Percentiles rank a stretch among this genome's conserved stretches.
phyloP scores from a whole-genome alignment of 2,888 invertebrate species.

The Anaspis maculata region DNA sequence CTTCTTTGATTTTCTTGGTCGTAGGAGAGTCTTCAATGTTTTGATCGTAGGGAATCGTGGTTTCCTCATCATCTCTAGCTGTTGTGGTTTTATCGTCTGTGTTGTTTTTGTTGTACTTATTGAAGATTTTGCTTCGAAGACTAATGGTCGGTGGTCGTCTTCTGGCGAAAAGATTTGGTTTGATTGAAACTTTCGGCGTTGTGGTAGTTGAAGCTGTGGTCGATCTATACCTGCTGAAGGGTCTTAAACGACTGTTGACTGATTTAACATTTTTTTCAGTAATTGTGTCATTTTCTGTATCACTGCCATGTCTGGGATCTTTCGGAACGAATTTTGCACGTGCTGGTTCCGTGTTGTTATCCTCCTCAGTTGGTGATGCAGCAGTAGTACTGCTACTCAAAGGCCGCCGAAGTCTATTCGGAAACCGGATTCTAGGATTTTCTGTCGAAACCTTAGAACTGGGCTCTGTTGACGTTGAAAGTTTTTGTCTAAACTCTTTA shows the following conservation, averaged over 20 bases:
- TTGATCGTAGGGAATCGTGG: no score
- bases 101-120: conserved; percentile 23
- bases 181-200: conserved; percentile 33
- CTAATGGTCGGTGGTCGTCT: conserved; percentile 32
- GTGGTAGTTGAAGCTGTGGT: conserved; percentile 29
- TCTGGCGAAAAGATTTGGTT: conserved; percentile 36
- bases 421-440: conserved; percentile 35
- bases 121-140: conserved; percentile 29
- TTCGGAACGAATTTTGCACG: conserved; percentile 37
- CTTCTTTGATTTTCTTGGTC: conserved; percentile 14
- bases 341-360: conserved; percentile 39
- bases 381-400: conserved; percentile 24
- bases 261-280: conserved; percentile 28
- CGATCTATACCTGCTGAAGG: conserved; percentile 33
- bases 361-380: conserved; percentile 32
- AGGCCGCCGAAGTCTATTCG: conserved; percentile 44
- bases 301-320: conserved; percentile 29
- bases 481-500: conserved; percentile 63
- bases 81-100: conserved; percentile 15
- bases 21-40: conserved; percentile 12
- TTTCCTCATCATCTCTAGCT: no score
- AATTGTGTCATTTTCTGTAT: conserved; percentile 18
- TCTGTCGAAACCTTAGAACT: conserved; percentile 19
- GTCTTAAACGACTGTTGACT: conserved; percentile 33
- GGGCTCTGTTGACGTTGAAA: conserved; percentile 23